Percentiles rank a stretch among this genome's conserved stretches.
phyloP scores from a whole-genome alignment of 2,888 invertebrate species.

The Portevinia maculata region DNA sequence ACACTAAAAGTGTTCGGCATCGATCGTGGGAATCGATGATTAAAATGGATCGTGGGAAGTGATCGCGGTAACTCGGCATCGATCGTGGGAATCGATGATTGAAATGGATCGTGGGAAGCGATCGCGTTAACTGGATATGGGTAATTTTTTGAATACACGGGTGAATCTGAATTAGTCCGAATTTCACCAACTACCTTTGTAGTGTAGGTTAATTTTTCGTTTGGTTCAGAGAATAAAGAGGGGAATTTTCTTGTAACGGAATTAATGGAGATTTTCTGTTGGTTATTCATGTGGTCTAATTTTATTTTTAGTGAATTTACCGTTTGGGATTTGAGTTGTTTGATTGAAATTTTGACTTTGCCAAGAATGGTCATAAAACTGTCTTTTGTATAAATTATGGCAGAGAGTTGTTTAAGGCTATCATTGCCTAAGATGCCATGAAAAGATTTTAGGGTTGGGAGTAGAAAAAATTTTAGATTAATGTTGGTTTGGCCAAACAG shows the following conservation, averaged over 20 bases:
- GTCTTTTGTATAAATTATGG: constrained; percentile 14
- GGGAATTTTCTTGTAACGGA: constrained; percentile 1
- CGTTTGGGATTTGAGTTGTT: constrained; percentile 13
- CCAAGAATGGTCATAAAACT: constrained; percentile 17
- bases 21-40: no score
- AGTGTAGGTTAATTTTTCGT: constrained; percentile 27
- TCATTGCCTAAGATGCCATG: constrained; percentile 1
- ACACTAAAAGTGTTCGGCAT: no score
- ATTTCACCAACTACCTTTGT: constrained; percentile 41
- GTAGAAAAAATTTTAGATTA: constrained; percentile 6
- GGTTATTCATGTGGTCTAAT: background rate
- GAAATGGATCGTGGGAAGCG: no score
- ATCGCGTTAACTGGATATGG: no score
- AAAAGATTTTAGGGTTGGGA: constrained; percentile 1
- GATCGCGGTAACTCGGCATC: no score
- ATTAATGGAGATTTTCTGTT: background rate
- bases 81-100: no score
- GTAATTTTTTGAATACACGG: constrained; percentile 51
- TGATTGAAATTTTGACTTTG: constrained; percentile 3
- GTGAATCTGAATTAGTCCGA: constrained; percentile 33
- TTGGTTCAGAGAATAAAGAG: constrained; percentile 27
- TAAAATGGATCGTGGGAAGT: no score
- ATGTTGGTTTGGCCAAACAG: constrained; percentile 22
- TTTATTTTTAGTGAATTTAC: constrained; percentile 6
- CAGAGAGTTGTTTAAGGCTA: constrained; percentile 3